phyloP scores from a whole-genome alignment of 2,113 vertebrate genomes.

The Tyto alba region DNA sequence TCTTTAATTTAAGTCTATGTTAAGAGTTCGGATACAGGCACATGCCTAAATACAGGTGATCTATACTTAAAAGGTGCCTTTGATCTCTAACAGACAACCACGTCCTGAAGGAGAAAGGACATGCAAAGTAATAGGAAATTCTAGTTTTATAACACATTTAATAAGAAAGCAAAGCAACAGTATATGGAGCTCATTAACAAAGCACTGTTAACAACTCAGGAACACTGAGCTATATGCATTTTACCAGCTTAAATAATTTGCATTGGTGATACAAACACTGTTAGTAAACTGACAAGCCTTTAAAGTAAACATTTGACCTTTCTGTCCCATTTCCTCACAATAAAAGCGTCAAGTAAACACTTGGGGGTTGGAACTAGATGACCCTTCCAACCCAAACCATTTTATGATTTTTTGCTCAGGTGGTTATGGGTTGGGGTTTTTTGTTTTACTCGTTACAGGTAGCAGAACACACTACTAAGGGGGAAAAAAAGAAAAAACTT shows the following conservation, averaged over 20 bases:
- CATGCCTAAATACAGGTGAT: not conserved
- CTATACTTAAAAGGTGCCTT: not conserved
- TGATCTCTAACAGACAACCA: not conserved
- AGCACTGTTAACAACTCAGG: not conserved
- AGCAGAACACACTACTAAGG: not conserved
- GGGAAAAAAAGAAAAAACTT: not conserved
- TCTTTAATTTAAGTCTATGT: not conserved
- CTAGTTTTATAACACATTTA: not conserved
- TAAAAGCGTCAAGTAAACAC: not conserved
- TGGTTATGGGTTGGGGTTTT: not conserved
- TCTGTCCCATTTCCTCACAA: not conserved
- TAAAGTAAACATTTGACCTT: not conserved
- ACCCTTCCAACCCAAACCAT: no score
- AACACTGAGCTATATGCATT: not conserved
- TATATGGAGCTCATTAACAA: not conserved
- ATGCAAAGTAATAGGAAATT: not conserved
- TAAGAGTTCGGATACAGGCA: not conserved
- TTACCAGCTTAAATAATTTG: not conserved
- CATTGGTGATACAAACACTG: not conserved
- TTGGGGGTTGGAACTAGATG: no score
- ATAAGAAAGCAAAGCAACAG: not conserved
- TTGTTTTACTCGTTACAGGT: not conserved
- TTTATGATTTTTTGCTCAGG: not conserved
- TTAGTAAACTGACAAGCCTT: not conserved
- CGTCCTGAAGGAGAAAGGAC: not conserved